Evolutionary conservation across 2,113 vertebrate genomes (phyloP).

Genomic region (Turnix velox): DNA sequence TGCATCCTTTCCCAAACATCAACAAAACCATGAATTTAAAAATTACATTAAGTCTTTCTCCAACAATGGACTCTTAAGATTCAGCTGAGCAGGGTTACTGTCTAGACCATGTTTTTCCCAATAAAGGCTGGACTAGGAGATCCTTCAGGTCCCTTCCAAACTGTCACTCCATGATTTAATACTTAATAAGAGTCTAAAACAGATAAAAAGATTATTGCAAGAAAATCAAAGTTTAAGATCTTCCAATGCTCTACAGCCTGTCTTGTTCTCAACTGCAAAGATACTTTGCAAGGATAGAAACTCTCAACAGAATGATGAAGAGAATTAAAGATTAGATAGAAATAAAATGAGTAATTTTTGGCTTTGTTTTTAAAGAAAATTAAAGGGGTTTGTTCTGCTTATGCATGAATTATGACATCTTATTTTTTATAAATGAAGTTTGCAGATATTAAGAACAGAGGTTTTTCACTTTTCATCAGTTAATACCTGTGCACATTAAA

Average conservation of each 20-base stretch:
- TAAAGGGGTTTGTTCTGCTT: not conserved
- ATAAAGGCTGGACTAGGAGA: not conserved
- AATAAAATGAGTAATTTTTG: not conserved
- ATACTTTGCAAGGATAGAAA: not conserved
- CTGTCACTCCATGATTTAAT: not conserved
- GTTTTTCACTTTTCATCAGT: not conserved
- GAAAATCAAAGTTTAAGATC: not conserved
- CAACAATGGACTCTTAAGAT: not conserved
- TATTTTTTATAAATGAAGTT: not conserved
- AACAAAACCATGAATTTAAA: fast-evolving
- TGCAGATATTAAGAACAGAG: not conserved
- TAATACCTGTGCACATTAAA: not conserved
- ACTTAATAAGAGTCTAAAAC: not conserved
- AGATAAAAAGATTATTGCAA: not conserved
- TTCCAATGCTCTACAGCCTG: not conserved
- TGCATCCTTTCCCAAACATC: not conserved
- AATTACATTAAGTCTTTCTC: not conserved
- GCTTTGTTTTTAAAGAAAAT: not conserved
- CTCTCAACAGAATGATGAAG: not conserved
- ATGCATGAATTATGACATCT: not conserved
- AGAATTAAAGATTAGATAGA: not conserved
- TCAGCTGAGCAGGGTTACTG: not conserved
- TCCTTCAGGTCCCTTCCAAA: not conserved
- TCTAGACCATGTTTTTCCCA: not conserved
- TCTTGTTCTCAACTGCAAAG: not conserved